Evolutionary conservation across 2,797 vertebrate genomes (phyloP).

Genomic region (Cirrhinus mrigala): DNA sequence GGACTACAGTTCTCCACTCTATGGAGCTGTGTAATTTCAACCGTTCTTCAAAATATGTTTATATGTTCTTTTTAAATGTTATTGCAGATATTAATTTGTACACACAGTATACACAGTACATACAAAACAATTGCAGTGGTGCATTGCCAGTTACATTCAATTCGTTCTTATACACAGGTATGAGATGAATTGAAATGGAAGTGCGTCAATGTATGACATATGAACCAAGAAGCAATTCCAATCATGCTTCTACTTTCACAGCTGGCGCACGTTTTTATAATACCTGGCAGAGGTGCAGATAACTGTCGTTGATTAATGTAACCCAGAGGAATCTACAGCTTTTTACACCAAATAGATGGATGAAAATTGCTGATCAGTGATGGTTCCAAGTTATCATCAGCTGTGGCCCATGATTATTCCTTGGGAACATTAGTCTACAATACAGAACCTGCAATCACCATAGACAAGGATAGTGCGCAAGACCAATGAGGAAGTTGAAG

Average conservation of each 20-base stretch:
- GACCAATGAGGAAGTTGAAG: background rate
- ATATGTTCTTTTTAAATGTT: background rate
- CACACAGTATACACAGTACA: background rate
- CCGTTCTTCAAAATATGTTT: background rate
- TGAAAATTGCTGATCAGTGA: constrained; percentile 1
- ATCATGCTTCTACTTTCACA: background rate
- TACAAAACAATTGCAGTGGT: background rate
- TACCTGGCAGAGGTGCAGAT: background rate
- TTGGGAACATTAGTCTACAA: background rate
- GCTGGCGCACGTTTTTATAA: background rate
- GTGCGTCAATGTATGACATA: background rate
- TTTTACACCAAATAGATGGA: background rate
- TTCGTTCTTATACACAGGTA: background rate
- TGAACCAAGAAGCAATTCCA: background rate
- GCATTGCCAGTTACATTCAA: background rate
- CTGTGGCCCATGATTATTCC: background rate
- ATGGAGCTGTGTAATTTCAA: background rate
- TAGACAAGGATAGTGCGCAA: background rate
- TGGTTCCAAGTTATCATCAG: background rate
- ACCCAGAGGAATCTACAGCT: background rate
- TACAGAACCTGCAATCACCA: background rate
- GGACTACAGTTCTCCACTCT: background rate
- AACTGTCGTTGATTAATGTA: background rate
- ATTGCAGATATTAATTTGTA: constrained; percentile 2
- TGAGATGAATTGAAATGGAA: background rate